A percentile compares a stretch with the other conserved stretches of the same genome.
Evolutionary conservation across 2,797 vertebrate genomes (phyloP).

Genomic region (Acanthopagrus latus): DNA sequence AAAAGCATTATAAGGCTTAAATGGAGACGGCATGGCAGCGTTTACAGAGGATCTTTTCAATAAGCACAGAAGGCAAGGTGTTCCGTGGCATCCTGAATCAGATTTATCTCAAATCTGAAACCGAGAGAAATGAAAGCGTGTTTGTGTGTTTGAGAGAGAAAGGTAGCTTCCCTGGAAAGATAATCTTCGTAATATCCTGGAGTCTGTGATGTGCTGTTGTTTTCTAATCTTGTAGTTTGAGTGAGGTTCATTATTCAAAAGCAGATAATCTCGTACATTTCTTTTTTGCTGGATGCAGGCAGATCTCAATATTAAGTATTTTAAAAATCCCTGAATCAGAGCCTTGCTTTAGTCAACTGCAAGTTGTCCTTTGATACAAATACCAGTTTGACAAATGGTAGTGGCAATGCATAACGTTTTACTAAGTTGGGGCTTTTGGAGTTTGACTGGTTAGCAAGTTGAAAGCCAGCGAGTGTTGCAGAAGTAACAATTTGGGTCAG

Average conservation of each 20-base stretch:
- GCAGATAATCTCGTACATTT: conserved; percentile 27
- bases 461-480: neutral
- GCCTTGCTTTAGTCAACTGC: neutral
- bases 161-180: conserved; percentile 27
- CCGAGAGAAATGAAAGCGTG: neutral
- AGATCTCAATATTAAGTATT: conserved; percentile 23
- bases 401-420: conserved; percentile 1
- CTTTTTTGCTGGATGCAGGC: conserved; percentile 15
- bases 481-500: no score
- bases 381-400: conserved; percentile 17
- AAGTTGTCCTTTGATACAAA: conserved; percentile 34
- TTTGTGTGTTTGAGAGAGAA: neutral
- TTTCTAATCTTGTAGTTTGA: conserved; percentile 48
- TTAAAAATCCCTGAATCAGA: conserved; percentile 29
- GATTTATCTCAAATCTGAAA: conserved; percentile 28
- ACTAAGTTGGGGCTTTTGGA: neutral
- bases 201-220: conserved; percentile 43
- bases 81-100: conserved; percentile 8
- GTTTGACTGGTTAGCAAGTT: neutral
- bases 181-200: conserved; percentile 53
- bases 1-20: conserved; percentile 3
- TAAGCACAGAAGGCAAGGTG: conserved; percentile 26
- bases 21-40: neutral
- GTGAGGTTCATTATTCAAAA: conserved; percentile 43
- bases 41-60: conserved; percentile 16